Percentiles rank a stretch among this genome's conserved stretches.
Conservation (phyloP, 2,888 invertebrate genomes). For the Macaria liturata region DNA sequence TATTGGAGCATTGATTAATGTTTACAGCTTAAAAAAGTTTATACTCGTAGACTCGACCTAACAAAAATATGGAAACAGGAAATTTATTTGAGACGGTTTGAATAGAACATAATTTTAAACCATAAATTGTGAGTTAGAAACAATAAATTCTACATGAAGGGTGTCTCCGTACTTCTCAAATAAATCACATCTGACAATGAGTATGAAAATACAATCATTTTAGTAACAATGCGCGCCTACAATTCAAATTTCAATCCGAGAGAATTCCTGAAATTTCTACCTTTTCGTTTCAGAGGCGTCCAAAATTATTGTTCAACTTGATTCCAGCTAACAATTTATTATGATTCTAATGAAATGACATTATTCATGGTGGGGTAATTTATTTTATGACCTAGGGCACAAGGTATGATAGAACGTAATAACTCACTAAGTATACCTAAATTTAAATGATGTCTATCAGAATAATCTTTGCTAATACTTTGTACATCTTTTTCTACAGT, state of each 20-base stretch:
- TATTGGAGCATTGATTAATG: no score
- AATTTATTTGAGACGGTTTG: no score
- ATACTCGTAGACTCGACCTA: no score
- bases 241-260: conserved; percentile 16
- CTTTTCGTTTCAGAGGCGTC: conserved; percentile 3
- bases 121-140: conserved; percentile 8
- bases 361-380: conserved; percentile 31
- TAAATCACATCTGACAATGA: conserved; percentile 19
- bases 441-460: no score
- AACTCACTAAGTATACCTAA: no score
- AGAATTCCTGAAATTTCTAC: conserved; percentile 10
- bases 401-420: no score
- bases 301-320: conserved; percentile 17
- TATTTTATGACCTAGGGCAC: conserved; percentile 15
- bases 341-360: conserved; percentile 18
- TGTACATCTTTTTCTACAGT: no score
- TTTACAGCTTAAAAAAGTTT: no score
- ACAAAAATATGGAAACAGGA: no score
- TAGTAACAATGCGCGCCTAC: conserved; percentile 13
- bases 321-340: conserved; percentile 17
- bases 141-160: conserved; percentile 9
- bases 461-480: no score
- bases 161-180: conserved; percentile 7
- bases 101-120: not conserved
- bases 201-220: conserved; percentile 16